Evolutionary conservation across 2,113 vertebrate species (phyloP).

Genomic region (Lampris incognitus): DNA sequence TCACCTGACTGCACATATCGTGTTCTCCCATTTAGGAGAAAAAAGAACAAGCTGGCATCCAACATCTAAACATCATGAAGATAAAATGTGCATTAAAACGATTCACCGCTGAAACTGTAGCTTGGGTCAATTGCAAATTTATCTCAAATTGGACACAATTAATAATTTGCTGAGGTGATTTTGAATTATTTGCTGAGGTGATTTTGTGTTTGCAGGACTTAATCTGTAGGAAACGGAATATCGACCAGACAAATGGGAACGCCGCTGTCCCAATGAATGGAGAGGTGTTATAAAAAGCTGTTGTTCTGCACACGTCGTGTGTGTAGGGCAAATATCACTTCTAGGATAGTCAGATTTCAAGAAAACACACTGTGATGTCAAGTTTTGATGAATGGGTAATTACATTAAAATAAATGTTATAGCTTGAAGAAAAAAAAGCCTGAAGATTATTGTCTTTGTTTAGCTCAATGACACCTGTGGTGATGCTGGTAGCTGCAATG

Average conservation of each 20-base stretch:
- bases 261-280: conserved; percentile 2
- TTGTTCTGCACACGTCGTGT: conserved; percentile 1
- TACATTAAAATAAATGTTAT: too few species aligned
- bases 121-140: too few species aligned
- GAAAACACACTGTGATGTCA: conserved; percentile 16
- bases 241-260: conserved; percentile 46
- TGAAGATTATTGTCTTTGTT: too few species aligned
- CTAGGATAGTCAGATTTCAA: conserved; percentile 18
- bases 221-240: conserved; percentile 46
- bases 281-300: neutral
- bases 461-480: too few species aligned
- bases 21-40: neutral
- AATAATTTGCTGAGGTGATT: too few species aligned
- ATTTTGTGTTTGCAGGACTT: conserved; percentile 40
- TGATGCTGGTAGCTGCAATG: too few species aligned
- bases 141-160: too few species aligned
- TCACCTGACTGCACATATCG: neutral
- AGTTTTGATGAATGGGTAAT: neutral
- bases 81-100: too few species aligned
- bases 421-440: too few species aligned
- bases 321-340: conserved; percentile 16
- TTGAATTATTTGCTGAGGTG: conserved; percentile 7
- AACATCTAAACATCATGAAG: neutral
- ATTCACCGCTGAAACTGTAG: too few species aligned
- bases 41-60: neutral